A percentile compares a stretch with the other conserved stretches of the same genome.
phyloP scores from a whole-genome alignment of 2,888 invertebrate species.

The Scaptomyza parva region DNA sequence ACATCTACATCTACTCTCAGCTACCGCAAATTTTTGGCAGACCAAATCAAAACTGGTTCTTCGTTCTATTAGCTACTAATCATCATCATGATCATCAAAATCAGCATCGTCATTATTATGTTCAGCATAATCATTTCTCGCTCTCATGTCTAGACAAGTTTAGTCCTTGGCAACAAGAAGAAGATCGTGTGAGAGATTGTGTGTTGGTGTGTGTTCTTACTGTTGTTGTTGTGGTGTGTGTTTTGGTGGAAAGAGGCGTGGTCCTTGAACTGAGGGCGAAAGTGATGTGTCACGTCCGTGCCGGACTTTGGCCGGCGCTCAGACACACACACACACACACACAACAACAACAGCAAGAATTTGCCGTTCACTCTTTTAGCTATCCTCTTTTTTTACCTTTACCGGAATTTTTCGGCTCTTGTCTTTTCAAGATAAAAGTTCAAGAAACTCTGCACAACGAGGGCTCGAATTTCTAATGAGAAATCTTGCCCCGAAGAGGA shows the following conservation, averaged over 20 bases:
- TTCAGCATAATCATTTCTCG: slow-evolving; percentile 13
- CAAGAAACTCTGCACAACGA: slow-evolving; percentile 68
- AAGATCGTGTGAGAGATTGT: slow-evolving; percentile 41
- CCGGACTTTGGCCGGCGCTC: slow-evolving; percentile 57
- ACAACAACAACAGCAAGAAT: slow-evolving; percentile 19
- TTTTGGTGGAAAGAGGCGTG: slow-evolving; percentile 51
- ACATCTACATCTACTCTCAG: slow-evolving; percentile 39
- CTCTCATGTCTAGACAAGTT: slow-evolving; percentile 67
- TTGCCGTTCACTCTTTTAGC: slow-evolving; percentile 61
- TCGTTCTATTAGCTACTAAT: slow-evolving; percentile 63
- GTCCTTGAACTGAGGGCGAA: slow-evolving; percentile 71
- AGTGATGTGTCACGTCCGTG: slow-evolving; percentile 63
- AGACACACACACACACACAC: slow-evolving; percentile 11
- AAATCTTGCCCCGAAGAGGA: slow-evolving; percentile 15
- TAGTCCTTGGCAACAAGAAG: slow-evolving; percentile 70
- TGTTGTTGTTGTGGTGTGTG: slow-evolving; percentile 17
- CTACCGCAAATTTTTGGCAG: slow-evolving; percentile 41
- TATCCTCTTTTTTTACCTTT: slow-evolving; percentile 27
- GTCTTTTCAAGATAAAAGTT: slow-evolving; percentile 47
- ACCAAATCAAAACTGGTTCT: slow-evolving; percentile 63
- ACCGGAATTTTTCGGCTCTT: slow-evolving; percentile 36
- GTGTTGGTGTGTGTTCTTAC: slow-evolving; percentile 17
- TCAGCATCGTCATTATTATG: slow-evolving; percentile 7
- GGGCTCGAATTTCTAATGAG: slow-evolving; percentile 66
- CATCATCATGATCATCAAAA: slow-evolving; percentile 9